These are phyloP conservation scores for Diabrotica undecimpunctata DNA, from an alignment of 1,140 invertebrate species.

Conservation along the genomic window DNA sequence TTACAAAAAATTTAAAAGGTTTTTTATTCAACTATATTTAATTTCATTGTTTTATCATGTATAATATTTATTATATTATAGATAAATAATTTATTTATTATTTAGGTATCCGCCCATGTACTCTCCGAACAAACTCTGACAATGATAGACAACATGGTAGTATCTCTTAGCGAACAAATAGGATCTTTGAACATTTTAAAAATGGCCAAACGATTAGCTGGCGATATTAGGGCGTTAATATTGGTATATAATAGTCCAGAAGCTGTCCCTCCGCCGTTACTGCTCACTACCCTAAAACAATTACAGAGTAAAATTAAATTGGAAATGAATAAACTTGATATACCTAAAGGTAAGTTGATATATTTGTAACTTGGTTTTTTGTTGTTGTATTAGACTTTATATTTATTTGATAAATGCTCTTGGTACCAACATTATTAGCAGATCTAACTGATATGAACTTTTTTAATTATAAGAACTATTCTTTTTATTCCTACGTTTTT, in stretches of 20 bases:
- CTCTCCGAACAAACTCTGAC: conserved; percentile 58
- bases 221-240: conserved; percentile 54
- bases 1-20: too few species aligned
- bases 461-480: too few species aligned
- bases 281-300: conserved; percentile 39
- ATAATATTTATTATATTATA: too few species aligned
- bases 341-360: conserved; percentile 13
- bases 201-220: conserved; percentile 53
- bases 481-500: too few species aligned
- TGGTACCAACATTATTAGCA: too few species aligned
- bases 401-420: too few species aligned
- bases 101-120: conserved; percentile 55
- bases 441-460: too few species aligned
- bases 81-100: conserved; percentile 2
- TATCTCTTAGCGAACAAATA: conserved; percentile 53
- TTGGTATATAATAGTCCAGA: conserved; percentile 52
- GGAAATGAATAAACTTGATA: conserved; percentile 25
- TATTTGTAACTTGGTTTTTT: too few species aligned
- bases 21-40: too few species aligned
- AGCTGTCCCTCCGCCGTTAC: conserved; percentile 37
- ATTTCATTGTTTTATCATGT: too few species aligned
- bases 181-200: conserved; percentile 51
- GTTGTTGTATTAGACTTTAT: too few species aligned
- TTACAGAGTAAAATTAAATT: conserved; percentile 31
- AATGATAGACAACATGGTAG: conserved; percentile 56